Percentiles rank a stretch among this genome's conserved stretches.
phyloP scores from a whole-genome alignment of 1,140 invertebrate genomes.

The Zaprionus kolodkinae region DNA sequence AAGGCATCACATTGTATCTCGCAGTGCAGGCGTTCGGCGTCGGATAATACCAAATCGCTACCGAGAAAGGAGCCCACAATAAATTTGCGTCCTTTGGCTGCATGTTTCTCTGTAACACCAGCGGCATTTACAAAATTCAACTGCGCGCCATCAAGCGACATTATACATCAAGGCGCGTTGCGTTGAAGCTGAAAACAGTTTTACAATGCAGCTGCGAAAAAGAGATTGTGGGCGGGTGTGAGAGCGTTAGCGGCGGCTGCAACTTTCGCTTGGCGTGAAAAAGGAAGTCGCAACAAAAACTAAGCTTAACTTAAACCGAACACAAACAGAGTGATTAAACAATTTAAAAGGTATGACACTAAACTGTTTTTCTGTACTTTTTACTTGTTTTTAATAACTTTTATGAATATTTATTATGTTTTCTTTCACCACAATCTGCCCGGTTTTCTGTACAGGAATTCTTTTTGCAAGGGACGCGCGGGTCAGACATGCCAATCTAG shows the following conservation, averaged over 20 bases:
- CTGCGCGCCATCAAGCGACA: conserved; percentile 73
- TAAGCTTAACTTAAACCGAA: conserved; percentile 1
- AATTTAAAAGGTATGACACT: background rate
- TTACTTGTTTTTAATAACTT: conserved; percentile 5
- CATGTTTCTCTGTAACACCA: conserved; percentile 40
- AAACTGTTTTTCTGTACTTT: conserved; percentile 1
- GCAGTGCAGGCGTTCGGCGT: conserved; percentile 65
- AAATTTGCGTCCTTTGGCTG: conserved; percentile 73
- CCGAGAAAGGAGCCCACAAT: conserved; percentile 64
- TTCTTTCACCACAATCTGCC: conserved; percentile 40
- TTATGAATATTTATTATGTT: conserved; percentile 15
- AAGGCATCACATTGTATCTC: conserved; percentile 77
- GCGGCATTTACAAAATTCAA: conserved; percentile 59
- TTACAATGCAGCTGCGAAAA: conserved; percentile 47
- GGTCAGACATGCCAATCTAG: conserved; percentile 52
- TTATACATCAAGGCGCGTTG: conserved; percentile 42
- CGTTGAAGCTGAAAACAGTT: conserved; percentile 10
- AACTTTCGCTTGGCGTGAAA: conserved; percentile 49
- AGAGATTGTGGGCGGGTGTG: conserved; percentile 44
- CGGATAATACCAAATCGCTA: conserved; percentile 62
- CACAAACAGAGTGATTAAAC: background rate
- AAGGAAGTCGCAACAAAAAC: conserved; percentile 33
- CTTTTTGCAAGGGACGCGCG: conserved; percentile 78
- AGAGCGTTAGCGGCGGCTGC: conserved; percentile 38
- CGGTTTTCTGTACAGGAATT: conserved; percentile 72